Evolutionary conservation across 2,888 invertebrate genomes (phyloP).

Genomic region (Apamea sordens): DNA sequence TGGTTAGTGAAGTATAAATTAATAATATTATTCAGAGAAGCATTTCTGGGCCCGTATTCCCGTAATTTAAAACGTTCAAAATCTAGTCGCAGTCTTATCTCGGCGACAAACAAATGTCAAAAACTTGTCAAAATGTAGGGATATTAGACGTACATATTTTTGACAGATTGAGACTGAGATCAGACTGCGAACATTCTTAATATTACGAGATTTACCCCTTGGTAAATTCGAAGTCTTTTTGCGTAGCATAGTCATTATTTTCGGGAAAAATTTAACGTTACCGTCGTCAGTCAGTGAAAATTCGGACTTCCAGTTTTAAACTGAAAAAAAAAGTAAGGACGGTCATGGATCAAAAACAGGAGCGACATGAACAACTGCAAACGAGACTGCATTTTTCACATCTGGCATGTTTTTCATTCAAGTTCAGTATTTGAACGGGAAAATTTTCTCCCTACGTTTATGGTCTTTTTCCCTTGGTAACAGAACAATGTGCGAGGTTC

Average conservation of each 20-base stretch:
- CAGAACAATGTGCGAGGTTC: neutral
- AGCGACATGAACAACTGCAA: constrained; percentile 34
- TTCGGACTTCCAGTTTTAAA: neutral
- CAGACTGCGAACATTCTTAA: no score
- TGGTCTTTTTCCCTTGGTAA: constrained; percentile 11
- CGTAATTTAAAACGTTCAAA: no score
- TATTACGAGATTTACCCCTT: no score
- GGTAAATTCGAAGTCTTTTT: neutral
- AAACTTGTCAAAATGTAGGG: no score
- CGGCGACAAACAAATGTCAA: no score
- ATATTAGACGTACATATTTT: no score
- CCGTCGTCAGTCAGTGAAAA: neutral
- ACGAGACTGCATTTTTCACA: constrained; percentile 43
- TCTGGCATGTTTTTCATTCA: constrained; percentile 36
- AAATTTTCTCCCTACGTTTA: constrained; percentile 9
- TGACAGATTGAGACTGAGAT: no score
- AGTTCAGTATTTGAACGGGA: constrained; percentile 23
- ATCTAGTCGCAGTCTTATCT: no score
- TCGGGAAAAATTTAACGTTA: neutral
- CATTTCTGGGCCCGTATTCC: no score
- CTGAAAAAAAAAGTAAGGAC: neutral
- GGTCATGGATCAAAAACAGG: constrained; percentile 29
- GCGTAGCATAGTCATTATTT: neutral
- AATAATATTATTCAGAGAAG: neutral
- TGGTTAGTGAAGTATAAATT: neutral